Percentiles rank a stretch among this genome's conserved stretches.
Evolutionary conservation across 2,888 invertebrate species (phyloP).

Genomic region (Pogonocherus hispidulus): DNA sequence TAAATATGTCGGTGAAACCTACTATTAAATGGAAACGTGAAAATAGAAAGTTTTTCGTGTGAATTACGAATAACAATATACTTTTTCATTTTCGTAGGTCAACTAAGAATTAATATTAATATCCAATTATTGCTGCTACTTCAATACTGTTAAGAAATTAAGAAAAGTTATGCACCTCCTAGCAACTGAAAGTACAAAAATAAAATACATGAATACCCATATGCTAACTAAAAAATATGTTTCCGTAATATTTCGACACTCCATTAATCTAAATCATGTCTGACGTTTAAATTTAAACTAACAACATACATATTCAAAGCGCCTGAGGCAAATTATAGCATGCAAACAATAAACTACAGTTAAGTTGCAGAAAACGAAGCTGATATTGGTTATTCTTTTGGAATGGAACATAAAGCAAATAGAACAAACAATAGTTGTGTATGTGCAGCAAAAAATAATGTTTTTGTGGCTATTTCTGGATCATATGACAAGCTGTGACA

Average conservation of each 20-base stretch:
- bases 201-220: neutral
- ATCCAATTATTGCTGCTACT: neutral
- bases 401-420: too few relatives aligned
- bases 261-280: constrained; percentile 13
- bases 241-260: neutral
- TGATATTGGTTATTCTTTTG: neutral
- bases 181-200: neutral
- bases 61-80: constrained; percentile 30
- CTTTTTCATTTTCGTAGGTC: constrained; percentile 20
- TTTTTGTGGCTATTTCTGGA: too few relatives aligned
- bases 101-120: neutral
- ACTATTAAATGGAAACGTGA: constrained; percentile 13
- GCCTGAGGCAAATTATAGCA: neutral
- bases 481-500: too few relatives aligned
- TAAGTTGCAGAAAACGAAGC: neutral
- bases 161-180: neutral
- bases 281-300: constrained; percentile 12
- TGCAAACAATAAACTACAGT: neutral
- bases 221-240: neutral
- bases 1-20: neutral
- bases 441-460: too few relatives aligned
- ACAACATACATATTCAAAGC: neutral
- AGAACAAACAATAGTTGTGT: too few relatives aligned
- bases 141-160: neutral
- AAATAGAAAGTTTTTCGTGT: constrained; percentile 33